A percentile compares a stretch with the other conserved stretches of the same genome.
These are phyloP conservation scores for Sminthurides aquaticus DNA, from an alignment of 2,888 invertebrate genomes.

Conservation along the genomic window DNA sequence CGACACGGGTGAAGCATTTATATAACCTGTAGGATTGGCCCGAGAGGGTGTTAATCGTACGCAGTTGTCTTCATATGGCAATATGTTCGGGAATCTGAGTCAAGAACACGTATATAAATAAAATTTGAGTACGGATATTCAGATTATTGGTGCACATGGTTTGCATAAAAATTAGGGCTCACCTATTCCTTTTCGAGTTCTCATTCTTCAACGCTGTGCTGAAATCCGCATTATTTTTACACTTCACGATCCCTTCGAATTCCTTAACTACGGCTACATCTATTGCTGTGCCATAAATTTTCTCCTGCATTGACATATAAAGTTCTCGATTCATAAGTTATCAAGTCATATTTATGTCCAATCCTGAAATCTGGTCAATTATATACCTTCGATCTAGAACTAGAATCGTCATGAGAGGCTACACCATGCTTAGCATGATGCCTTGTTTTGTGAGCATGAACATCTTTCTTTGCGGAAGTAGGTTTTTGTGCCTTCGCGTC, in stretches of 20 bases:
- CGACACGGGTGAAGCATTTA: slow-evolving; percentile 85
- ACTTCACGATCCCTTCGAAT: slow-evolving; percentile 74
- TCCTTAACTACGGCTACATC: slow-evolving; percentile 56
- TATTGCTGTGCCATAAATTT: slow-evolving; percentile 42
- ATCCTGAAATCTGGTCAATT: too few relatives aligned
- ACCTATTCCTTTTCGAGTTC: slow-evolving; percentile 53
- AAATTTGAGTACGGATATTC: too few relatives aligned
- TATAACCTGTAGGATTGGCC: slow-evolving; percentile 78
- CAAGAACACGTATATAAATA: too few relatives aligned
- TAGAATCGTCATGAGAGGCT: too few relatives aligned
- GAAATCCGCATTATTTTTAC: slow-evolving; percentile 62
- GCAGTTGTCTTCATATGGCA: slow-evolving; percentile 86
- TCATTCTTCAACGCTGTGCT: slow-evolving; percentile 66
- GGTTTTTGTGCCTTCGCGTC: too few relatives aligned
- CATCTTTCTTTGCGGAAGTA: too few relatives aligned
- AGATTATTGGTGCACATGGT: too few relatives aligned
- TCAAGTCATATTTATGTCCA: too few relatives aligned
- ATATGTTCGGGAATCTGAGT: slow-evolving; percentile 58
- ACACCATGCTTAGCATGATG: too few relatives aligned
- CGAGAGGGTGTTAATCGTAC: slow-evolving; percentile 73
- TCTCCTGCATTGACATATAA: slow-evolving; percentile 11
- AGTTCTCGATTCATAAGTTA: not conserved
- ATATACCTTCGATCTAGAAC: too few relatives aligned
- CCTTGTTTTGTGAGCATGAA: too few relatives aligned
- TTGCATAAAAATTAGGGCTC: too few relatives aligned